phyloP scores from a whole-genome alignment of 2,888 invertebrate genomes.

The Sphinx pinastri region DNA sequence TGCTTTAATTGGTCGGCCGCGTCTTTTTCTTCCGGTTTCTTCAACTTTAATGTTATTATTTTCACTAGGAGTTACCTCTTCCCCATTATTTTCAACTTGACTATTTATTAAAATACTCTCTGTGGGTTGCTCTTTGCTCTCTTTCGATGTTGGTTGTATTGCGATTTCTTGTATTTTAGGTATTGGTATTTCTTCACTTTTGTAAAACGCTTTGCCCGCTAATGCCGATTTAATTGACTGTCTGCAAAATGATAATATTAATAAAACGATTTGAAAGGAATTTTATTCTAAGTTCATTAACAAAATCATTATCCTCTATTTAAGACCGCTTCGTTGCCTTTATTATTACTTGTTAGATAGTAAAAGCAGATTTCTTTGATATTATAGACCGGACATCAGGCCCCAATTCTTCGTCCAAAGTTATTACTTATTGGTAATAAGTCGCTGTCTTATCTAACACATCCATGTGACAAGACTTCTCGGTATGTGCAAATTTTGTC shows the following conservation, averaged over 20 bases:
- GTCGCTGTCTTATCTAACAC: too few relatives aligned
- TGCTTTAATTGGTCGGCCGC: constrained; percentile 42
- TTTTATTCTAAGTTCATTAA: too few relatives aligned
- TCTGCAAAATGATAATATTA: constrained; percentile 43
- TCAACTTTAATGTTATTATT: not conserved
- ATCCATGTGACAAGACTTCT: too few relatives aligned
- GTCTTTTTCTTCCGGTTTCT: constrained; percentile 31
- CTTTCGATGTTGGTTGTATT: not conserved
- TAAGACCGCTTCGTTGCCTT: not conserved
- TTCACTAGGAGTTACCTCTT: not conserved
- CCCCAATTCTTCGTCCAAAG: too few relatives aligned
- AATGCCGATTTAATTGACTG: constrained; percentile 54
- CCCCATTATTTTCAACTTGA: not conserved
- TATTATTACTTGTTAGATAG: not conserved
- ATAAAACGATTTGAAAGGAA: too few relatives aligned
- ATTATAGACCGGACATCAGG: too few relatives aligned
- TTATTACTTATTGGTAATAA: too few relatives aligned
- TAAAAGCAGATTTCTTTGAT: not conserved
- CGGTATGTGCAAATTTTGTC: too few relatives aligned
- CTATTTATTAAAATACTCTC: not conserved
- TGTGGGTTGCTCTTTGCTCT: not conserved
- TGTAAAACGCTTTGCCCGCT: constrained; percentile 29
- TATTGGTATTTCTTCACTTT: not conserved
- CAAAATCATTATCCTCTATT: too few relatives aligned
- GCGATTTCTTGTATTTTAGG: not conserved